These are phyloP conservation scores for Alosa alosa DNA, from an alignment of 2,113 vertebrate genomes.

Conservation along the genomic window DNA sequence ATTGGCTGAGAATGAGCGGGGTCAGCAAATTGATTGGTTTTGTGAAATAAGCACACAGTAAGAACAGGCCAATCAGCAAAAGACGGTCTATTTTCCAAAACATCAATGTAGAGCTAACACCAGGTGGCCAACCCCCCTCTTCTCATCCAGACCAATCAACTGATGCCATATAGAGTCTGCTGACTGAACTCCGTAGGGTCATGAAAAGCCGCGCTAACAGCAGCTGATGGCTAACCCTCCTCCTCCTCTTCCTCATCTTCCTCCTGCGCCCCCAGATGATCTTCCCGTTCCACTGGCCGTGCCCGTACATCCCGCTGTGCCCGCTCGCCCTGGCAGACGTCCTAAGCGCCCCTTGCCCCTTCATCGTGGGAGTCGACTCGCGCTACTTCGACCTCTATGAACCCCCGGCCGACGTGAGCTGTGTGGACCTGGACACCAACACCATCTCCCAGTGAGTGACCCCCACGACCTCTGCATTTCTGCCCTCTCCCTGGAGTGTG, in stretches of 20 bases:
- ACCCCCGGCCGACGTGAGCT: slow-evolving; percentile 93
- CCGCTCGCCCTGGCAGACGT: slow-evolving; percentile 94
- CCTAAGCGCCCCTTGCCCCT: slow-evolving; percentile 92
- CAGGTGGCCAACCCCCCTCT: background rate
- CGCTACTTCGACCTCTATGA: slow-evolving; percentile 97
- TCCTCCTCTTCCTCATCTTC: background rate
- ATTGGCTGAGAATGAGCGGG: background rate
- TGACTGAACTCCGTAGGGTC: background rate
- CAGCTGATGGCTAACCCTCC: background rate
- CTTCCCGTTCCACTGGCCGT: slow-evolving; percentile 98
- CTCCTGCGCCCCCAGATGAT: slow-evolving; percentile 83
- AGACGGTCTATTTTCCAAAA: background rate
- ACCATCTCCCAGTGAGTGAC: slow-evolving; percentile 95
- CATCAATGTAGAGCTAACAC: background rate
- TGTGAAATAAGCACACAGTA: background rate
- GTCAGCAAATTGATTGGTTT: background rate
- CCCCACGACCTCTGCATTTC: slow-evolving; percentile 43
- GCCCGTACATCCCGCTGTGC: slow-evolving; percentile 95
- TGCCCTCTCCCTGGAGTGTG: slow-evolving; percentile 1
- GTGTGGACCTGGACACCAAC: slow-evolving; percentile 98
- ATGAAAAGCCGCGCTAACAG: background rate
- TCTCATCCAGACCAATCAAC: background rate
- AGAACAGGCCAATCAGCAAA: background rate
- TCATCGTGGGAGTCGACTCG: slow-evolving; percentile 97
- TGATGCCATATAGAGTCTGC: background rate